phyloP scores from a whole-genome alignment of 2,113 vertebrate genomes.

The Toxostoma redivivum region DNA sequence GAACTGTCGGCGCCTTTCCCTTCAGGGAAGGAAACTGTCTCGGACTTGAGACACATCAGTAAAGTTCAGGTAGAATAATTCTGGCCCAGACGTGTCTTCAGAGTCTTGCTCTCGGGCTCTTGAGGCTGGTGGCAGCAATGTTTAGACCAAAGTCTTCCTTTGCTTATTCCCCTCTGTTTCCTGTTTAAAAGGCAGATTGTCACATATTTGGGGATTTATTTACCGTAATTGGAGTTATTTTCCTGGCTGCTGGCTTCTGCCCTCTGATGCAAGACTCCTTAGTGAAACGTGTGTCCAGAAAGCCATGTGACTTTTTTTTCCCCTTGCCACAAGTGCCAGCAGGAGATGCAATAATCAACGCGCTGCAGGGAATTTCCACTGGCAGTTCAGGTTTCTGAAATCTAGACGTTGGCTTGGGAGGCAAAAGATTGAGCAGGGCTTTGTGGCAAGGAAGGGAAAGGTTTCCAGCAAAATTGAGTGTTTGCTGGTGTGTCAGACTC shows the following conservation, averaged over 20 bases:
- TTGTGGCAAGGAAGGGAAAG: constrained; percentile 36
- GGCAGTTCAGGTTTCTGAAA: constrained; percentile 74
- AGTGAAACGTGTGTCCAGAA: constrained; percentile 62
- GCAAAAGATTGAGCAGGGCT: constrained; percentile 64
- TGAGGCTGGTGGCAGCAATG: constrained; percentile 65
- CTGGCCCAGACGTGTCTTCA: constrained; percentile 60
- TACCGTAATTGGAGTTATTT: constrained; percentile 71
- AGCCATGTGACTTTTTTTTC: constrained; percentile 65
- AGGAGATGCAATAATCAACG: constrained; percentile 68
- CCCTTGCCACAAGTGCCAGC: constrained; percentile 73
- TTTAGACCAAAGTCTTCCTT: constrained; percentile 68
- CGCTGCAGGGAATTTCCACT: constrained; percentile 74
- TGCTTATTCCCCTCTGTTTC: constrained; percentile 69
- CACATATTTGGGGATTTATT: constrained; percentile 74
- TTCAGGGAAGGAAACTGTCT: constrained; percentile 62
- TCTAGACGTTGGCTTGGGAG: constrained; percentile 68
- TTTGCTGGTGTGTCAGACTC: constrained; percentile 19
- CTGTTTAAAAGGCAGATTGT: constrained; percentile 73
- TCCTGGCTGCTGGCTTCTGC: constrained; percentile 66
- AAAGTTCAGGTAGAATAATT: constrained; percentile 57
- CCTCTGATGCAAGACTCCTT: constrained; percentile 56
- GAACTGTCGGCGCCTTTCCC: constrained; percentile 23
- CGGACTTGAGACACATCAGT: constrained; percentile 38
- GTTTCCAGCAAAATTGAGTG: not conserved
- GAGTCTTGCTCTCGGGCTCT: constrained; percentile 53